These are phyloP conservation scores for Brienomyrus brachyistius DNA, from an alignment of 2,113 vertebrate species.

Conservation along the genomic window DNA sequence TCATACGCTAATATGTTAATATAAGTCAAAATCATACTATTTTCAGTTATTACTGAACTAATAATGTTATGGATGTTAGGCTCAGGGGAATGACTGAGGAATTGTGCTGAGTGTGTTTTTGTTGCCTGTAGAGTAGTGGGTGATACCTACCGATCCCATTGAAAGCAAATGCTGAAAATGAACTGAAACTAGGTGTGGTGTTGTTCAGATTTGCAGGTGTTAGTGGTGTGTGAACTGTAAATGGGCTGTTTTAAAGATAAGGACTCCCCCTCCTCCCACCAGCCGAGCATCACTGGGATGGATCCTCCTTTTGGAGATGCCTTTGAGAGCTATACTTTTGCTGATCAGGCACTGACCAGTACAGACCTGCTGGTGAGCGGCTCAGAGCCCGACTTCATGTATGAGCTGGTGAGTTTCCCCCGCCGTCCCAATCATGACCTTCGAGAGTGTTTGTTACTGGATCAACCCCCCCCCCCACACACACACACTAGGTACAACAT, in stretches of 20 bases:
- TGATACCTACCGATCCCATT: not conserved
- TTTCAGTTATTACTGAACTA: not conserved
- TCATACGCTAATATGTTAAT: not conserved
- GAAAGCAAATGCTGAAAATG: not conserved
- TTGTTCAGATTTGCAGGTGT: not conserved
- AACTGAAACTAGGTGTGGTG: not conserved
- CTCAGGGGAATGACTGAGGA: not conserved
- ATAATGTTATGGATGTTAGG: not conserved
- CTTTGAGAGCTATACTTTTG: constrained; percentile 94
- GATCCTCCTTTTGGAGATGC: constrained; percentile 96
- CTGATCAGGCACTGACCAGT: constrained; percentile 96
- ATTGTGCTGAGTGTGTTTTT: not conserved
- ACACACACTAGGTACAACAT: not conserved
- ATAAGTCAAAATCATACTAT: not conserved
- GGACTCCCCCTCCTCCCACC: constrained; percentile 23
- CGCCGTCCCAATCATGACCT: not conserved
- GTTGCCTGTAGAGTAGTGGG: not conserved
- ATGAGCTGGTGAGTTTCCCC: constrained; percentile 81
- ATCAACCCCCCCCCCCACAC: not conserved
- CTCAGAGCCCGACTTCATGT: constrained; percentile 98
- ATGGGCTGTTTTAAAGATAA: not conserved
- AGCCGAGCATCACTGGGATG: constrained; percentile 97
- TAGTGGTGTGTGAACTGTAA: not conserved
- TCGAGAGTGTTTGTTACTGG: not conserved
- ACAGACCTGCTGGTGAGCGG: constrained; percentile 91